Percentiles rank a stretch among this genome's conserved stretches.
Conservation (phyloP, 1,140 invertebrate species). For the Dendrolimus punctatus region DNA sequence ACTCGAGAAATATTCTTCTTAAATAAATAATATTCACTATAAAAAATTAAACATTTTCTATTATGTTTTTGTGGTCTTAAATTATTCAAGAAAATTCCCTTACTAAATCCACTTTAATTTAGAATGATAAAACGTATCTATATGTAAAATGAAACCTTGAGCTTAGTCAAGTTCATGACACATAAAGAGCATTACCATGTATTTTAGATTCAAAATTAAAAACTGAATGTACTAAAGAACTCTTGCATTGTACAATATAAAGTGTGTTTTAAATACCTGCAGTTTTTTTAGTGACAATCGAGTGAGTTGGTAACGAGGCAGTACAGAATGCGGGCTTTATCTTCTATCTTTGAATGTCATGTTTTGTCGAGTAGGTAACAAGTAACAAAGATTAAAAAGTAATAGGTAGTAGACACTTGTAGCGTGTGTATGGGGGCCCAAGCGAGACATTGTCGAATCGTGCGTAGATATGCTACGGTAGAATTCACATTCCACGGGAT, state of each 20-base stretch:
- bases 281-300: neutral
- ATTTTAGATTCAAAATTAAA: too few species aligned
- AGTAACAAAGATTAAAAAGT: conserved; percentile 28
- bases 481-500: too few species aligned
- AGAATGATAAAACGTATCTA: neutral
- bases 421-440: conserved; percentile 37
- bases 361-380: conserved; percentile 1
- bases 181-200: conserved; percentile 15
- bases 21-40: neutral
- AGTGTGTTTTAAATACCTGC: neutral
- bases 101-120: too few species aligned
- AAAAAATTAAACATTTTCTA: too few species aligned
- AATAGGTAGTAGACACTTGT: conserved; percentile 31
- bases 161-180: conserved; percentile 36
- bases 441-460: conserved; percentile 11
- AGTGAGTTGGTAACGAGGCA: conserved; percentile 23
- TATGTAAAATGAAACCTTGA: conserved; percentile 24
- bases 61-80: too few species aligned
- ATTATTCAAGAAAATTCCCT: too few species aligned
- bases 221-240: too few species aligned
- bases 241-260: too few species aligned
- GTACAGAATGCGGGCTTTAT: conserved; percentile 43
- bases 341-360: conserved; percentile 11
- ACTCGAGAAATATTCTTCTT: conserved; percentile 1
- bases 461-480: conserved; percentile 13